These are phyloP conservation scores for Orthonyx spaldingii DNA, from an alignment of 2,113 vertebrate genomes.

Conservation along the genomic window DNA sequence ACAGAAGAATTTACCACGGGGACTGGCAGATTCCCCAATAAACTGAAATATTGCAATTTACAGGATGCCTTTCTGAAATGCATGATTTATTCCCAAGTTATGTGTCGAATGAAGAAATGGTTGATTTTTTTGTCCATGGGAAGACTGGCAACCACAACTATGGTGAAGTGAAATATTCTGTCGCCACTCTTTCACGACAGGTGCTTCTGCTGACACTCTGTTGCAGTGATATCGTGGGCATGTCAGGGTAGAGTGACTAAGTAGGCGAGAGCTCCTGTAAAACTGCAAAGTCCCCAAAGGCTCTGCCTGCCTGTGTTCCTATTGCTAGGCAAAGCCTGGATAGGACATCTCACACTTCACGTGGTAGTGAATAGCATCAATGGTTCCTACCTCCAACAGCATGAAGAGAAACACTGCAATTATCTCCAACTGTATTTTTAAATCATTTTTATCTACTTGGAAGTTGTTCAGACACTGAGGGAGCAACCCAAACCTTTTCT, in stretches of 20 bases:
- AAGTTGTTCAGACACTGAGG: neutral
- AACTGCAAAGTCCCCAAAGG: neutral
- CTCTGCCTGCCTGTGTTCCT: neutral
- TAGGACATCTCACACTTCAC: neutral
- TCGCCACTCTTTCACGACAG: neutral
- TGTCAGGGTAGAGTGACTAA: neutral
- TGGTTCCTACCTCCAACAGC: neutral
- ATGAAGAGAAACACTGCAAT: neutral
- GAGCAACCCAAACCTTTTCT: neutral
- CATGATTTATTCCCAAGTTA: neutral
- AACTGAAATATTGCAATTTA: neutral
- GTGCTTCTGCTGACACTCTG: neutral
- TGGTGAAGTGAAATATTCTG: neutral
- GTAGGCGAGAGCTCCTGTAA: neutral
- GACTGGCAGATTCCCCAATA: neutral
- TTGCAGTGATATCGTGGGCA: neutral
- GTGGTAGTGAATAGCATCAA: neutral
- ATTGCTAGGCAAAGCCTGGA: neutral
- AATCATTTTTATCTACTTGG: neutral
- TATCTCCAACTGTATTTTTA: neutral
- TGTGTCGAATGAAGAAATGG: neutral
- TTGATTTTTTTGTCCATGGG: neutral
- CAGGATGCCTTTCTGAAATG: neutral
- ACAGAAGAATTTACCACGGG: neutral
- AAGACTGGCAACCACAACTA: neutral